Percentiles rank a stretch among this genome's conserved stretches.
Conservation (phyloP, 2,113 vertebrate genomes). For the Osmerus mordax region DNA sequence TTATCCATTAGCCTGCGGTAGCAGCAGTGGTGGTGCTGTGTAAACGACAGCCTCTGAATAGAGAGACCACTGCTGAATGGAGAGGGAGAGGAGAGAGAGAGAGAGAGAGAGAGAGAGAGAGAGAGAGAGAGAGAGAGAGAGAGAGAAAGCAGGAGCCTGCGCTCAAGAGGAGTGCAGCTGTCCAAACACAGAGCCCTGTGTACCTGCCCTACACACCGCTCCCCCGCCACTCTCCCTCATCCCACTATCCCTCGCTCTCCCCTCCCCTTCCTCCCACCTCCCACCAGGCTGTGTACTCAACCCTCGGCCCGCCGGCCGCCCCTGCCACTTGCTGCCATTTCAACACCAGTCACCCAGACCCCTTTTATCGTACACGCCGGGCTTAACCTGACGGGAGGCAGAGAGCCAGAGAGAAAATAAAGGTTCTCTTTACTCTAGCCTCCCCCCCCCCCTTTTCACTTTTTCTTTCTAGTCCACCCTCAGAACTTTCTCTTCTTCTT, state of each 20-base stretch:
- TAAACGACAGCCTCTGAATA: background rate
- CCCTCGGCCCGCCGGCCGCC: background rate
- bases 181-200: conserved; percentile 38
- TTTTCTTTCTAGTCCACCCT: background rate
- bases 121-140: conserved; percentile 4
- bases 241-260: background rate
- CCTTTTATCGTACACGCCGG: background rate
- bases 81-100: background rate
- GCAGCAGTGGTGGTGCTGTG: no score
- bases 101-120: conserved; percentile 1
- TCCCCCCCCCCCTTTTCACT: background rate
- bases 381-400: background rate
- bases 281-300: conserved; percentile 7
- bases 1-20: no score
- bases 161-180: conserved; percentile 38
- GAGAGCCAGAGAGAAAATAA: background rate
- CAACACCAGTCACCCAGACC: background rate
- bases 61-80: background rate
- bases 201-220: conserved; percentile 23
- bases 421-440: background rate
- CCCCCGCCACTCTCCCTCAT: background rate
- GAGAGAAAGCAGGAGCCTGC: conserved; percentile 8
- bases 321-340: background rate
- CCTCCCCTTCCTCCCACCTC: background rate
- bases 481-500: background rate